Conservation (phyloP, 2,113 vertebrate species). For the Thoracochromis brauschi region DNA sequence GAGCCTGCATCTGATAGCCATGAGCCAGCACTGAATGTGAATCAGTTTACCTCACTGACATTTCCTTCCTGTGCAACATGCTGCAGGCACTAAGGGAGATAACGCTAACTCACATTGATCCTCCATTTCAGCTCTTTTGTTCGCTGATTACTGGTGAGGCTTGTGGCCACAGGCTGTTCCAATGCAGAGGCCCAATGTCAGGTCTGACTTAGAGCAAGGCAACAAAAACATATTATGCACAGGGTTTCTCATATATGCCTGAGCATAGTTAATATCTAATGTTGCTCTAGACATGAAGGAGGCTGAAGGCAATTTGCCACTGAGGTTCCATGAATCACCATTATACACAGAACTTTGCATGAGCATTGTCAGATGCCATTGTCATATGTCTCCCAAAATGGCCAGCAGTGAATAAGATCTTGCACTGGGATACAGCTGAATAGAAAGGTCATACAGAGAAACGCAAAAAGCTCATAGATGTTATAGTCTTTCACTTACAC, state of each 20-base stretch:
- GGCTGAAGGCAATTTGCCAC: not conserved
- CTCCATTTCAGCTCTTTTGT: slow-evolving; percentile 44
- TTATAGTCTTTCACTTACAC: not conserved
- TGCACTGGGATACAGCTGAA: not conserved
- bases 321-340: slow-evolving; percentile 5
- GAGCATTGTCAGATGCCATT: not conserved
- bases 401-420: not conserved
- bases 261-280: slow-evolving; percentile 18
- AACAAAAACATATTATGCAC: slow-evolving; percentile 2
- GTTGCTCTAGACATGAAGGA: slow-evolving; percentile 19
- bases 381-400: not conserved
- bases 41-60: slow-evolving; percentile 22
- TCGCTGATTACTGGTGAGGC: slow-evolving; percentile 30
- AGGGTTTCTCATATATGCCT: slow-evolving; percentile 16
- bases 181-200: slow-evolving; percentile 44
- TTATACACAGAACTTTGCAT: not conserved
- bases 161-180: slow-evolving; percentile 27
- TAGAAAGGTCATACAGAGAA: not conserved
- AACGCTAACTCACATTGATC: slow-evolving; percentile 59
- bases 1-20: not conserved
- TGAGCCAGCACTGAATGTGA: slow-evolving; percentile 8
- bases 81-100: slow-evolving; percentile 37
- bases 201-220: slow-evolving; percentile 33
- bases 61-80: slow-evolving; percentile 5
- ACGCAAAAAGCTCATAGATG: not conserved